Conservation (phyloP, 1,140 invertebrate genomes). For the Drosophila pallidifrons region DNA sequence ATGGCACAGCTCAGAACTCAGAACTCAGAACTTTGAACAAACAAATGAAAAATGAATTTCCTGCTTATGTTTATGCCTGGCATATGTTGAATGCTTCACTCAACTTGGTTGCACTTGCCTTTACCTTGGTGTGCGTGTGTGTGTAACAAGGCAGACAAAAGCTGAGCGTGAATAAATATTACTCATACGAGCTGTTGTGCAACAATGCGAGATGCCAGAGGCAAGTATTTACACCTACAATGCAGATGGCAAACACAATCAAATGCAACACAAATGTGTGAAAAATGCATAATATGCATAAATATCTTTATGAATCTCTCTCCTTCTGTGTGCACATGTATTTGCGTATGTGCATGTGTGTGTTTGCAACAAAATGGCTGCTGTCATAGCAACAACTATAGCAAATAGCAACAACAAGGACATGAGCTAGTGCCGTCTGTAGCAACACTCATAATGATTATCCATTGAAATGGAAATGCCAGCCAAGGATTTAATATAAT, state of each 20-base stretch:
- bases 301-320: constrained; percentile 36
- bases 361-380: constrained; percentile 63
- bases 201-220: constrained; percentile 73
- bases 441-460: constrained; percentile 81
- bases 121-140: constrained; percentile 11
- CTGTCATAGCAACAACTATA: constrained; percentile 54
- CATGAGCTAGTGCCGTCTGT: constrained; percentile 46
- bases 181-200: constrained; percentile 75
- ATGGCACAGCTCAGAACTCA: constrained; percentile 32
- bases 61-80: constrained; percentile 80
- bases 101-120: constrained; percentile 34
- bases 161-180: constrained; percentile 80
- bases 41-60: constrained; percentile 83
- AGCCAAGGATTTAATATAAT: constrained; percentile 82
- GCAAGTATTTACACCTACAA: constrained; percentile 81
- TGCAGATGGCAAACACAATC: constrained; percentile 60
- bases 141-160: constrained; percentile 69
- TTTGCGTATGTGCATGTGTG: constrained; percentile 5
- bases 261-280: constrained; percentile 73
- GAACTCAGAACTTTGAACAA: constrained; percentile 65
- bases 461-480: constrained; percentile 84
- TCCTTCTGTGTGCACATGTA: neutral
- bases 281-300: constrained; percentile 78
- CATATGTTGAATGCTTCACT: constrained; percentile 75
- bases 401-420: constrained; percentile 44